These are phyloP conservation scores for Lagorchestes hirsutus DNA, from an alignment of 2,797 vertebrate species.

Conservation along the genomic window DNA sequence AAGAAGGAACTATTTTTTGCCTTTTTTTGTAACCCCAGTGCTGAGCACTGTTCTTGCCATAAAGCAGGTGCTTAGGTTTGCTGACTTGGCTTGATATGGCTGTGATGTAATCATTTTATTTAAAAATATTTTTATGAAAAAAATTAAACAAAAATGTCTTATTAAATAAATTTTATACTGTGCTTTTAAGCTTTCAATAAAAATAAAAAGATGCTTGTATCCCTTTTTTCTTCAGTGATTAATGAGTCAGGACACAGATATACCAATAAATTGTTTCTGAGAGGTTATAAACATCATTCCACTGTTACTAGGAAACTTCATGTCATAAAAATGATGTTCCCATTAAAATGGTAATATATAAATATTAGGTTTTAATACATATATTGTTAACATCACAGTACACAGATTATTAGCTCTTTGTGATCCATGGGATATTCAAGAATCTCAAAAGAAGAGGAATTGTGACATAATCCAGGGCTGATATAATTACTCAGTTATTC, in stretches of 20 bases:
- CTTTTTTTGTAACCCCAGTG: neutral
- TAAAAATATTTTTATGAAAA: slow-evolving; percentile 13
- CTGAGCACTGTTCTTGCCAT: neutral
- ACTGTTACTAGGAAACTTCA: neutral
- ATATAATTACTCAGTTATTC: neutral
- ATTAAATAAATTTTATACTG: neutral
- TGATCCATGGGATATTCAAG: neutral
- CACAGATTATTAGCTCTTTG: neutral
- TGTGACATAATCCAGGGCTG: neutral
- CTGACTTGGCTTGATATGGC: neutral
- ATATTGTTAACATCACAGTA: neutral
- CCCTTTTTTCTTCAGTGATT: neutral
- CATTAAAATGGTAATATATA: neutral
- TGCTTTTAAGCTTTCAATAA: slow-evolving; percentile 17
- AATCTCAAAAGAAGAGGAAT: neutral
- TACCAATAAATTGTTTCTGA: slow-evolving; percentile 5
- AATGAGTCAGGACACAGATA: neutral
- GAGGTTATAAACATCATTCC: neutral
- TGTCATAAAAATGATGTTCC: neutral
- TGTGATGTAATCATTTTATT: slow-evolving; percentile 16
- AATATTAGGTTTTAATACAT: slow-evolving; percentile 10
- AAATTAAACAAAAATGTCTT: slow-evolving; percentile 16
- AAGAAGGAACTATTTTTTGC: neutral
- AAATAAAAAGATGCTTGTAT: neutral
- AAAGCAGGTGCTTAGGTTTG: neutral